A percentile compares a stretch with the other conserved stretches of the same genome.
Conservation (phyloP, 2,113 vertebrate genomes). For the Oxygymnocypris stewartii region DNA sequence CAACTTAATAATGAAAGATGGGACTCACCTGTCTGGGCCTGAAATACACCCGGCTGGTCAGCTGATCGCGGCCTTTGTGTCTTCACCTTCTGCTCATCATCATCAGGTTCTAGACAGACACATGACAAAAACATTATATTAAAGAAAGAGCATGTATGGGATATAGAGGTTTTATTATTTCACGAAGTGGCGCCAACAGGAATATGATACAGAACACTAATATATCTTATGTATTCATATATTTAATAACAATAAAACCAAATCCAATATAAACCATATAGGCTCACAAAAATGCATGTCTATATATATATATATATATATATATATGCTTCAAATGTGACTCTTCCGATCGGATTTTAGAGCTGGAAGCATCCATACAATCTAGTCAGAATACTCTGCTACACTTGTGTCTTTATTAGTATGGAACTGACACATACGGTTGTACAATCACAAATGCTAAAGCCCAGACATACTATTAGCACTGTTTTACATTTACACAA, state of each 20-base stretch:
- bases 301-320: no score
- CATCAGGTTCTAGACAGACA: constrained; percentile 81
- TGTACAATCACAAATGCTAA: not conserved
- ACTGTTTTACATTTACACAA: not conserved
- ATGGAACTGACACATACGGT: not conserved
- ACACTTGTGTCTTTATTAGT: not conserved
- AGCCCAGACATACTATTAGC: constrained; percentile 18
- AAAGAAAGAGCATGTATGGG: not conserved
- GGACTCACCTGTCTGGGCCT: constrained; percentile 94
- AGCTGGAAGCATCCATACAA: not conserved
- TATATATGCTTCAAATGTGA: not conserved
- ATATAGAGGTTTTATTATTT: not conserved
- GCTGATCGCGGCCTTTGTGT: constrained; percentile 95
- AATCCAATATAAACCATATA: not conserved
- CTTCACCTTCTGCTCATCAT: constrained; percentile 96
- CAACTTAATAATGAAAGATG: not conserved
- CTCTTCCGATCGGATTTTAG: not conserved
- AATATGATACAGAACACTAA: not conserved
- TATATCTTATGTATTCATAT: not conserved
- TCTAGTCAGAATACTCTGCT: not conserved
- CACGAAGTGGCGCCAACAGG: not conserved
- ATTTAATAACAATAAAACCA: not conserved
- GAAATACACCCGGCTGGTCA: constrained; percentile 94
- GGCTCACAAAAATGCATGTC: not conserved
- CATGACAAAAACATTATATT: not conserved